Percentiles rank a stretch among this genome's conserved stretches.
Evolutionary conservation across 2,888 invertebrate species (phyloP).

Genomic region (Notodonta dromedarius): DNA sequence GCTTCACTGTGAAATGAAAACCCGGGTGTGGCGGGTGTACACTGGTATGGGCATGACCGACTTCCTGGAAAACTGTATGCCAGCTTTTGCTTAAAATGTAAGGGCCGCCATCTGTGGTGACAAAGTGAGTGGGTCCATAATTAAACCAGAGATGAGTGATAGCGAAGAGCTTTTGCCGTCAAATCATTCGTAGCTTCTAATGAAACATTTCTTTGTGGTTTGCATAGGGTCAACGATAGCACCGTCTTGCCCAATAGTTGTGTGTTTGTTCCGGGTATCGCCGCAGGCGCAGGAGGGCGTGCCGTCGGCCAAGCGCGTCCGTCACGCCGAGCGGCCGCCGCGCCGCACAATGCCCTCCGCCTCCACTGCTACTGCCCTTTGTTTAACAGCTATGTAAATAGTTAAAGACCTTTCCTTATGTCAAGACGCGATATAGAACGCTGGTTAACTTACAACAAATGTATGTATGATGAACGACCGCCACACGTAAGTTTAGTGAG

Average conservation of each 20-base stretch:
- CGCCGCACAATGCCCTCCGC: constrained; percentile 63
- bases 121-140: constrained; percentile 6
- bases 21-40: constrained; percentile 12
- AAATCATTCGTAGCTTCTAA: neutral
- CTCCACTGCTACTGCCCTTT: constrained; percentile 48
- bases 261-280: constrained; percentile 52
- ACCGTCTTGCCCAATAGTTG: constrained; percentile 42
- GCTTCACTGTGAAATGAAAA: constrained; percentile 28
- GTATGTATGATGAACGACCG: neutral
- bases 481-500: no score
- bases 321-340: constrained; percentile 61
- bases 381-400: constrained; percentile 28
- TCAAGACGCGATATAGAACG: neutral
- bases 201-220: constrained; percentile 4
- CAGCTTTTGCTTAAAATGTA: constrained; percentile 29
- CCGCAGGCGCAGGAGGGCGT: constrained; percentile 48
- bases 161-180: neutral
- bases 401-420: constrained; percentile 1
- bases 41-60: constrained; percentile 46
- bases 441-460: neutral
- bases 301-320: constrained; percentile 68
- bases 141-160: neutral
- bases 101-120: constrained; percentile 13
- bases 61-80: constrained; percentile 31
- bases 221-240: constrained; percentile 19